A percentile compares a stretch with the other conserved stretches of the same genome.
Conservation (phyloP, 2,888 invertebrate genomes). For the Brachynemurus nebulosus region DNA sequence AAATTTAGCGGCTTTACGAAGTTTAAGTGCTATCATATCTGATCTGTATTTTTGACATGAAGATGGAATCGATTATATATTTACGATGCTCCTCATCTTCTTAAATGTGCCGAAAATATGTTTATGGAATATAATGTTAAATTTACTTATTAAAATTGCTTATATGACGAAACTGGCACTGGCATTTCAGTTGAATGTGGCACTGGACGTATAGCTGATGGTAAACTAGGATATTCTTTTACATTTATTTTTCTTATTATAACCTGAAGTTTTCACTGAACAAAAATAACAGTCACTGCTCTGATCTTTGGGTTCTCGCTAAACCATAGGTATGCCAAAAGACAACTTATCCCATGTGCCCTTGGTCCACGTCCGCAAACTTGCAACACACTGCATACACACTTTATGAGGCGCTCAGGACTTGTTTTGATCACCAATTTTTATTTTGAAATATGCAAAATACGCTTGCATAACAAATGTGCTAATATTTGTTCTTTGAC, state of each 20-base stretch:
- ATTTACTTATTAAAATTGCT: too few relatives aligned
- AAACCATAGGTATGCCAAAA: slow-evolving; percentile 11
- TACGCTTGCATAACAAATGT: background rate
- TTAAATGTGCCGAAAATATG: too few relatives aligned
- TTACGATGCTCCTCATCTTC: too few relatives aligned
- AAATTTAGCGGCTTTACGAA: too few relatives aligned
- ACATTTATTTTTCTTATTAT: background rate
- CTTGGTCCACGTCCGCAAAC: slow-evolving; percentile 16
- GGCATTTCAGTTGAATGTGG: background rate
- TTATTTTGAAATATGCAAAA: background rate
- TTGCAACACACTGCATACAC: slow-evolving; percentile 15
- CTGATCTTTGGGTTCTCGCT: slow-evolving; percentile 13
- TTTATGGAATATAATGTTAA: too few relatives aligned
- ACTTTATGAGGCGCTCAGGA: slow-evolving; percentile 17
- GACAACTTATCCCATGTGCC: slow-evolving; percentile 2
- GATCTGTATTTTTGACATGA: too few relatives aligned
- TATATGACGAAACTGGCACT: too few relatives aligned
- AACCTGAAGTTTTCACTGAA: background rate
- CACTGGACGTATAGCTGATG: background rate
- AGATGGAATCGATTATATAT: too few relatives aligned
- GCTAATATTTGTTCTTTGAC: background rate
- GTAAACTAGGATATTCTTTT: background rate
- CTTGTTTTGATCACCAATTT: slow-evolving; percentile 14
- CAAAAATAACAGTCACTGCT: background rate
- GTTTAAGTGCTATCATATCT: too few relatives aligned